A percentile compares a stretch with the other conserved stretches of the same genome.
Evolutionary conservation across 2,888 invertebrate species (phyloP).

Genomic region (Chesias legatella): DNA sequence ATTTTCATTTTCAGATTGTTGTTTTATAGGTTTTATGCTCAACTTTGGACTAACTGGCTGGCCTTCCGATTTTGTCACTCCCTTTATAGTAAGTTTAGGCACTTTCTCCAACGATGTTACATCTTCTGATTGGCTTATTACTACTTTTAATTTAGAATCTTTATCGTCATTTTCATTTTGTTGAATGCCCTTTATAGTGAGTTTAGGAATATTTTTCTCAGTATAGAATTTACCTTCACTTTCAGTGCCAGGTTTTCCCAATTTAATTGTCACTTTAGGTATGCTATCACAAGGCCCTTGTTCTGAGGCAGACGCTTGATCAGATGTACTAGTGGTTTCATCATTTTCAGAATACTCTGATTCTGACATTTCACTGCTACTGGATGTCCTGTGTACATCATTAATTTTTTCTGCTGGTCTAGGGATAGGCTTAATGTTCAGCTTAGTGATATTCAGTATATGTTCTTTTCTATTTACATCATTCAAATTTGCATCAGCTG

Average conservation of each 20-base stretch:
- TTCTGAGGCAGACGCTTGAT: conserved; percentile 66
- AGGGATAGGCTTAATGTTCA: conserved; percentile 74
- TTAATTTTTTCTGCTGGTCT: conserved; percentile 70
- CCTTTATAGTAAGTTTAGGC: conserved; percentile 72
- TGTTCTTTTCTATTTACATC: conserved; percentile 45
- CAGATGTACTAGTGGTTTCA: conserved; percentile 71
- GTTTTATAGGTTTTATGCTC: conserved; percentile 71
- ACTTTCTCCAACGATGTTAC: conserved; percentile 58
- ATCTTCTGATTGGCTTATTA: conserved; percentile 63
- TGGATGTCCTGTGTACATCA: conserved; percentile 70
- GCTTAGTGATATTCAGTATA: conserved; percentile 63
- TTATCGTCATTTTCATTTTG: conserved; percentile 56
- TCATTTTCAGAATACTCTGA: conserved; percentile 79
- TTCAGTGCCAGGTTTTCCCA: conserved; percentile 68
- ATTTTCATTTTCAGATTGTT: conserved; percentile 53
- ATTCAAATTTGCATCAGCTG: conserved; percentile 22
- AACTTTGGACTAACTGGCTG: conserved; percentile 72
- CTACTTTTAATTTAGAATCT: conserved; percentile 62
- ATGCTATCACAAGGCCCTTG: conserved; percentile 59
- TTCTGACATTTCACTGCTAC: conserved; percentile 77
- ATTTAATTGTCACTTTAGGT: conserved; percentile 73
- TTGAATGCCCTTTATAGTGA: conserved; percentile 66
- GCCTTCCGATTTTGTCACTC: conserved; percentile 55
- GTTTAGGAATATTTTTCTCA: conserved; percentile 68
- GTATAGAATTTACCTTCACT: conserved; percentile 70